A percentile compares a stretch with the other conserved stretches of the same genome.
phyloP scores from a whole-genome alignment of 2,888 invertebrate species.

The Lutraria lutraria region DNA sequence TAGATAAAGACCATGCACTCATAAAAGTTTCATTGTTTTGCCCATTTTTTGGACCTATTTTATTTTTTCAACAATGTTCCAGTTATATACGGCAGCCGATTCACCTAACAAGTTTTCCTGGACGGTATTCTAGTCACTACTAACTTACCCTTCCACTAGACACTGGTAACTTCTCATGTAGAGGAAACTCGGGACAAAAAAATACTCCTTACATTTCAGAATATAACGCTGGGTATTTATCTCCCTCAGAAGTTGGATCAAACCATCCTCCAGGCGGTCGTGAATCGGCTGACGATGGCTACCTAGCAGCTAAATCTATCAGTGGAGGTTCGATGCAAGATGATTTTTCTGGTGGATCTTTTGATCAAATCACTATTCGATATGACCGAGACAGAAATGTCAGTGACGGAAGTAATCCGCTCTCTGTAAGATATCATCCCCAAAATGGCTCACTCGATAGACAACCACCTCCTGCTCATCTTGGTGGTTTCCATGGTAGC shows the following conservation, averaged over 20 bases:
- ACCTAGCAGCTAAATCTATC: neutral
- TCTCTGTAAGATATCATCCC: neutral
- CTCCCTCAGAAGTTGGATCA: neutral
- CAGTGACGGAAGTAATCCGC: neutral
- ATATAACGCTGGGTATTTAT: neutral
- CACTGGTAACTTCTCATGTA: too few relatives aligned
- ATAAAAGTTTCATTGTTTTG: too few relatives aligned
- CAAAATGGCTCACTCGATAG: neutral
- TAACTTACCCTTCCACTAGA: too few relatives aligned
- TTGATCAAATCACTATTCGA: constrained; percentile 12
- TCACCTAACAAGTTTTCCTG: too few relatives aligned
- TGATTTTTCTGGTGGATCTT: neutral
- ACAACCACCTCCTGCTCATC: neutral
- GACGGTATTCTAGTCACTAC: too few relatives aligned
- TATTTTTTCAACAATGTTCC: too few relatives aligned
- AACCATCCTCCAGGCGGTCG: neutral
- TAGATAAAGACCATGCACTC: too few relatives aligned
- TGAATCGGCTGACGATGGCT: neutral
- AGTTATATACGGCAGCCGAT: too few relatives aligned
- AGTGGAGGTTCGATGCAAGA: neutral
- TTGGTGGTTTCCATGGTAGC: neutral
- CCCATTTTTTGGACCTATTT: too few relatives aligned
- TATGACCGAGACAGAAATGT: neutral
- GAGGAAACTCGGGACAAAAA: too few relatives aligned
- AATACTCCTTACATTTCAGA: neutral